These are phyloP conservation scores for Lacerta viridis DNA, from an alignment of 2,797 vertebrate genomes.

Conservation along the genomic window DNA sequence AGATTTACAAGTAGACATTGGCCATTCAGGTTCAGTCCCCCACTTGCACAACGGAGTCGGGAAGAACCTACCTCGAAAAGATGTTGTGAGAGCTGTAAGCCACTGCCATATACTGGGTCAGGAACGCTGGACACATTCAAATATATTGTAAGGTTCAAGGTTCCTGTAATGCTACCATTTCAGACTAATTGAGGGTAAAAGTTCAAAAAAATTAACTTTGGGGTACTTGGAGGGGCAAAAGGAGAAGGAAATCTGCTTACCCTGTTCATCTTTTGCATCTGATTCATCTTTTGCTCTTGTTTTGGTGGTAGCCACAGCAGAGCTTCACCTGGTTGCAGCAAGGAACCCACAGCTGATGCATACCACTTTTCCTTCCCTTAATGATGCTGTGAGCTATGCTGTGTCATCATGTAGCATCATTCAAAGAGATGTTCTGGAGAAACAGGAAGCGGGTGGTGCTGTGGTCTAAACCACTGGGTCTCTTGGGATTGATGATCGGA, in stretches of 20 bases:
- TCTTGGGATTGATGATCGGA: too few species aligned
- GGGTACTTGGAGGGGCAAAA: not conserved
- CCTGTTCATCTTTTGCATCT: not conserved
- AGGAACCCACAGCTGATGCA: not conserved
- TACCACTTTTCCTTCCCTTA: not conserved
- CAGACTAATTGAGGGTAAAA: too few species aligned
- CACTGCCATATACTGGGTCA: not conserved
- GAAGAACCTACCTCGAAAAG: not conserved
- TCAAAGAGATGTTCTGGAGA: not conserved
- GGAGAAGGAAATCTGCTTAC: not conserved
- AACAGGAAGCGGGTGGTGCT: not conserved
- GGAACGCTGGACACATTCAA: not conserved
- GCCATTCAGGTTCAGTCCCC: not conserved
- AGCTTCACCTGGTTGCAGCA: not conserved
- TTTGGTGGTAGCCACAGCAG: not conserved
- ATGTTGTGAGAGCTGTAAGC: not conserved
- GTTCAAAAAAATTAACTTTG: not conserved
- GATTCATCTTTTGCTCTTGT: too few species aligned
- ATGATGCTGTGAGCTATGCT: not conserved
- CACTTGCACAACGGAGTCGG: not conserved
- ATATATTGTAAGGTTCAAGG: not conserved
- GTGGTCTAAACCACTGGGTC: too few species aligned
- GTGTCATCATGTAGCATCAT: not conserved
- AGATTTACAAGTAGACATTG: slow-evolving; percentile 18
- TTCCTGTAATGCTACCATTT: too few species aligned